Percentiles rank a stretch among this genome's conserved stretches.
These are phyloP conservation scores for Drosophila mercatorum DNA, from an alignment of 2,888 invertebrate species.

Conservation along the genomic window DNA sequence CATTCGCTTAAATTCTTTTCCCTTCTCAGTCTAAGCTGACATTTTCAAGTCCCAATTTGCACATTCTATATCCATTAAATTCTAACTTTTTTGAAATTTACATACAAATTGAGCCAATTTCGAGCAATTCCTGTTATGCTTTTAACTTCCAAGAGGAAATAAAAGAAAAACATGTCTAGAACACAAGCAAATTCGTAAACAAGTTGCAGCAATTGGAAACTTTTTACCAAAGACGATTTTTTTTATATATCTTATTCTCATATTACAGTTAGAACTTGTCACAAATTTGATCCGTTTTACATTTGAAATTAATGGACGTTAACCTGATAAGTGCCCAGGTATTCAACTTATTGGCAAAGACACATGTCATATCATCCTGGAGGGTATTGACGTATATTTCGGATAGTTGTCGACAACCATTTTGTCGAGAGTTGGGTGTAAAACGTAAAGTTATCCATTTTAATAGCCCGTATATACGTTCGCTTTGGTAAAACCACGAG, in stretches of 20 bases:
- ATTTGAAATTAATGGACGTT: constrained; percentile 19
- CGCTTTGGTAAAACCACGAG: constrained; percentile 17
- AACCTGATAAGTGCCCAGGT: constrained; percentile 37
- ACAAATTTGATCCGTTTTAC: constrained; percentile 13
- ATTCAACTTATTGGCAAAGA: constrained; percentile 22
- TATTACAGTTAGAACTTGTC: constrained; percentile 2
- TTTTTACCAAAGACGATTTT: constrained; percentile 25
- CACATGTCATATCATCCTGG: constrained; percentile 1
- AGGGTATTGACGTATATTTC: constrained; percentile 4
- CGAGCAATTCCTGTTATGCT: not conserved
- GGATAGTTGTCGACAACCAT: constrained; percentile 23
- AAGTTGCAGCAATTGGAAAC: constrained; percentile 33
- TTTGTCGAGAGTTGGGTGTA: constrained; percentile 24
- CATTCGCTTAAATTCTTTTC: not conserved
- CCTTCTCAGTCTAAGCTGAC: not conserved
- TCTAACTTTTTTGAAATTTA: constrained; percentile 32
- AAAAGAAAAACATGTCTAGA: too few relatives aligned
- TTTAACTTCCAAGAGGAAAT: not conserved
- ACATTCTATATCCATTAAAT: constrained; percentile 16
- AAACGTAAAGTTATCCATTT: constrained; percentile 12
- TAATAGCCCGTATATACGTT: constrained; percentile 20
- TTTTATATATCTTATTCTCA: not conserved
- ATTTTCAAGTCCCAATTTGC: constrained; percentile 16
- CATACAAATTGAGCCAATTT: constrained; percentile 30
- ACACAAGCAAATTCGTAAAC: not conserved